Evolutionary conservation across 1,140 invertebrate species (phyloP), one percentile per base, ranked within the genome.

Genomic region (Phthorimaea operculella): DNA sequence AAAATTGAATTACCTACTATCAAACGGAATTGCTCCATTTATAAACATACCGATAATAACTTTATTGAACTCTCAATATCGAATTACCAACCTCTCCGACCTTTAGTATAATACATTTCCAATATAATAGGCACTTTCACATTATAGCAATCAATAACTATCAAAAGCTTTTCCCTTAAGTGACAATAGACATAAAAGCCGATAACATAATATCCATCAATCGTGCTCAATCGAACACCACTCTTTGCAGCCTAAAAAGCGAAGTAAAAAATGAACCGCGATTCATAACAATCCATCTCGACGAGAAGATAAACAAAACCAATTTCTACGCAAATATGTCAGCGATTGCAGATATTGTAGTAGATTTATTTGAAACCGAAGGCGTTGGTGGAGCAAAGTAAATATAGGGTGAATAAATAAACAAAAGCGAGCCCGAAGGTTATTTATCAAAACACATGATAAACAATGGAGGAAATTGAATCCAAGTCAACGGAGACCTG

Each of bases 401-500:
- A 74, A 77, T 16, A 18, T 48, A 48, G 12, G 14, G 45, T 18
- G 16, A 48, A 28, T 33, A 47, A 47, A 47, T 16, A 47, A 14
- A 72, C 65, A 71, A 28, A 28, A 28, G 21, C 6, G 21, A 62
- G 68, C 76, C 68, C 58, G n/a, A 55, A 52, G 70, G 81, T 71
- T 79, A 81, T 84, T 79, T 81, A 81, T 84, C 79, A 82, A 82
- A 71, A 76, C 63, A 66, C 70, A 72, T 77, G 75, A 79, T 82
- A 84, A 84, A 79, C 78, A 74, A 73, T 70, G 73, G 72, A 74
- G 78, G 76, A 84, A 84, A 84, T 84, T 84, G 81, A 81, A 84
- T 73, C 70, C 64, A 68, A 80, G 75, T 83, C 78, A 79, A 75
- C 68, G 66, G 73, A 69, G 75, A 75, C 70, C 69, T 73, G 53